These are phyloP conservation scores for Ctenomys sociabilis DNA, from an alignment of 2,113 vertebrate species.

Conservation along the genomic window DNA sequence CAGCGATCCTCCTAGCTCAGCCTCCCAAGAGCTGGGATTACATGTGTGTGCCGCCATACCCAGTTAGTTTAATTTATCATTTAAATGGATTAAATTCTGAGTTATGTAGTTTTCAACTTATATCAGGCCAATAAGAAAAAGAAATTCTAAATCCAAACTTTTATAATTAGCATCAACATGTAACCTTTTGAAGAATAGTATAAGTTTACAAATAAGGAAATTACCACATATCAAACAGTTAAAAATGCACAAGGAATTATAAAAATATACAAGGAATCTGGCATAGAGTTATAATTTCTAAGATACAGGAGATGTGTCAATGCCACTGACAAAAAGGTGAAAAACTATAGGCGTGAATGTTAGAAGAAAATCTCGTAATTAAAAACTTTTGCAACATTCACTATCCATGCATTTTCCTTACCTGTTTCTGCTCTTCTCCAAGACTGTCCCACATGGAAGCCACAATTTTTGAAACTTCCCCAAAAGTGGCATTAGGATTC, in stretches of 20 bases:
- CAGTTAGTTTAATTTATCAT: background rate
- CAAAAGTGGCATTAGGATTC: conserved; percentile 94
- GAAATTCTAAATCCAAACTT: conserved; percentile 47
- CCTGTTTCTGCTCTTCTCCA: conserved; percentile 96
- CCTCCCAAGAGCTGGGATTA: background rate
- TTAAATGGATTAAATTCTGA: conserved; percentile 37
- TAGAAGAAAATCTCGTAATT: conserved; percentile 3
- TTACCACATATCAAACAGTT: background rate
- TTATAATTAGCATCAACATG: background rate
- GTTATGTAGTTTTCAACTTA: conserved; percentile 50
- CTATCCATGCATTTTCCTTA: conserved; percentile 66
- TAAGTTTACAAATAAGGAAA: conserved; percentile 37
- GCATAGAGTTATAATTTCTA: background rate
- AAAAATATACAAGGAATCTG: background rate
- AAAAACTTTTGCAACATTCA: background rate
- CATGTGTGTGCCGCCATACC: background rate
- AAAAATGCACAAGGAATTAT: background rate
- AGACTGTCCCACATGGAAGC: conserved; percentile 98
- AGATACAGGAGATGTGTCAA: background rate
- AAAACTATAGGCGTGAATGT: conserved; percentile 4
- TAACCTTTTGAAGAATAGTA: background rate
- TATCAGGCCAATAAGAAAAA: conserved; percentile 36
- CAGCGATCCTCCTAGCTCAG: background rate
- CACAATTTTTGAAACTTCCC: conserved; percentile 95
- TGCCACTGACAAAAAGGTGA: conserved; percentile 26